These are phyloP conservation scores for Volucella inanis DNA, from an alignment of 2,888 invertebrate species.

Conservation along the genomic window DNA sequence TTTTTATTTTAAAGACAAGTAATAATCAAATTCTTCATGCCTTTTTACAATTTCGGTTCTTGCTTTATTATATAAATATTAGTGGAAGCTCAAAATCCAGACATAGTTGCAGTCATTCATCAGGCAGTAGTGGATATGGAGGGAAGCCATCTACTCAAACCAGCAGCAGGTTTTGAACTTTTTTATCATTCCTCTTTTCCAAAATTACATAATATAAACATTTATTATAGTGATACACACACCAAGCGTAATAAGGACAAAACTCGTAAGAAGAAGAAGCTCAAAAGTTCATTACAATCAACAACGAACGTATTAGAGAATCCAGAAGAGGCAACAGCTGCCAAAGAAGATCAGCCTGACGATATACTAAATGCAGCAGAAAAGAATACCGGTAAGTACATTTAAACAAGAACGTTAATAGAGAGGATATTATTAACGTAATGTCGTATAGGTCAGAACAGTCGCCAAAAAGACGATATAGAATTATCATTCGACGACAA, in stretches of 20 bases:
- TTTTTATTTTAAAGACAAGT: too few relatives aligned
- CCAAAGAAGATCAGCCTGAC: conserved; percentile 68
- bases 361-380: conserved; percentile 75
- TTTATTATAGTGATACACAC: conserved; percentile 78
- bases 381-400: conserved; percentile 72
- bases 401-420: neutral
- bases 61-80: neutral
- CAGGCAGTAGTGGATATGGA: conserved; percentile 91
- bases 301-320: conserved; percentile 72
- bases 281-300: conserved; percentile 76
- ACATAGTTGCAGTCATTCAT: conserved; percentile 90
- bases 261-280: conserved; percentile 81
- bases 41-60: neutral
- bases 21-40: too few relatives aligned
- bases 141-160: conserved; percentile 86
- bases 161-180: conserved; percentile 82
- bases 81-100: conserved; percentile 91
- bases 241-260: conserved; percentile 81
- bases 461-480: conserved; percentile 76
- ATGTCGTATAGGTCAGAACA: conserved; percentile 73
- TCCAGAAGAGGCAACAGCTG: conserved; percentile 75
- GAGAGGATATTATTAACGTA: neutral
- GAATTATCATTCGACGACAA: conserved; percentile 76
- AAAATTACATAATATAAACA: neutral
- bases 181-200: neutral